Base-by-base conservation (phyloP, 2,888 invertebrate species). In the Gnatocerus cornutus region DNA sequence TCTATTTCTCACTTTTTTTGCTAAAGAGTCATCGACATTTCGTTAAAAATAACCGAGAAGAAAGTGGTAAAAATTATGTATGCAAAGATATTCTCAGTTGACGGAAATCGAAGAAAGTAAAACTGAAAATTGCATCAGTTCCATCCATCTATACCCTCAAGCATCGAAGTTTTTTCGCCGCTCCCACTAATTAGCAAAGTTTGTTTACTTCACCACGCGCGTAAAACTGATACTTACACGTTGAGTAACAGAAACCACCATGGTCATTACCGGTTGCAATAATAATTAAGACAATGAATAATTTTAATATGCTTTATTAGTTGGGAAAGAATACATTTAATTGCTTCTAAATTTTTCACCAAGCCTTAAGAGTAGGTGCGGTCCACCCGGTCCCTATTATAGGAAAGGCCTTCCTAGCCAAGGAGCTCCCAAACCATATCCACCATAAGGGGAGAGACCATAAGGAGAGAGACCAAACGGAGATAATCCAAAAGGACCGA, bases 211-310 rank as follows among this genome's bases (percentile, higher is more conserved):
- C 27, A 59, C 16, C n/a, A 21, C 21, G 21, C 21, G 4, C 13
- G 30, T 59, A 45, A 59, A 59, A 45, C 46, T 59, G 59, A 59
- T 59, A 45, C 46, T 16, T 30, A n/a, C 10, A 4, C 9, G 16
- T 59, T 59, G 45, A 59, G 59, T 33, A 59, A 58, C 45, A 46
- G 46, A 59, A 59, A 59, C 59, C 45, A 41, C 65, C 56, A 66
- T 46, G 48, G 56, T 66, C 58, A 66, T 45, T 64, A 66, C 58
- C 45, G 45, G 43, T 53, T 33, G 41, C 13, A 27, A 37, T 13
- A 39, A 55, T 55, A n/a, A 61, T 14, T 45, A 3, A 14, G 7
- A 14, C 39, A 37, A 37, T 27, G 10, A 62, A 30, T 37, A n/a
- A 12, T 4, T 50, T 52, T 50, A 50, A 21, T 29, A 9, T 50